Evolutionary conservation across 2,888 invertebrate species (phyloP).

Genomic region (Drosophila mulleri): DNA sequence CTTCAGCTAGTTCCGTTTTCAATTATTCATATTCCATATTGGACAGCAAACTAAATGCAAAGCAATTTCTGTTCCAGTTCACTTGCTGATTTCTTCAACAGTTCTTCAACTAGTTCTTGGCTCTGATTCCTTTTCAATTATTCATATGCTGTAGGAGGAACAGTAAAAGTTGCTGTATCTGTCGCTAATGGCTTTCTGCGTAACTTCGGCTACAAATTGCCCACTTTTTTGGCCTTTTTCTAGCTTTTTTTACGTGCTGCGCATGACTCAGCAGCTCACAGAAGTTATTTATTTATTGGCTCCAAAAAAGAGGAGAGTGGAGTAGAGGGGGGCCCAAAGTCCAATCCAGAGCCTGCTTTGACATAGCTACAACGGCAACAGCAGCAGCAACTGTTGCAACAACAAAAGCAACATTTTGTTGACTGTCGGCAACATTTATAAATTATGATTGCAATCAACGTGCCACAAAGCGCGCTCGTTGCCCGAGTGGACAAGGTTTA

Average conservation of each 20-base stretch:
- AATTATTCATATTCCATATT: slow-evolving; percentile 21
- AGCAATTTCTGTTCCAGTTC: neutral
- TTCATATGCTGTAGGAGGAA: slow-evolving; percentile 21
- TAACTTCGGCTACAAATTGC: neutral
- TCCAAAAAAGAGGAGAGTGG: neutral
- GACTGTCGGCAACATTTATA: slow-evolving; percentile 80
- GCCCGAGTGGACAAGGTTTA: slow-evolving; percentile 34
- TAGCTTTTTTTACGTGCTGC: slow-evolving; percentile 7
- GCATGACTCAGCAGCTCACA: slow-evolving; percentile 36
- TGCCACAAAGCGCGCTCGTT: slow-evolving; percentile 65
- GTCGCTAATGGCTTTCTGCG: slow-evolving; percentile 8
- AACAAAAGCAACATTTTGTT: slow-evolving; percentile 31
- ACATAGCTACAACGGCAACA: slow-evolving; percentile 18
- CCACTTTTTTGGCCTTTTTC: slow-evolving; percentile 14
- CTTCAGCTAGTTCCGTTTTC: neutral
- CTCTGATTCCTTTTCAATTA: slow-evolving; percentile 11
- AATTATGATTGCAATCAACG: slow-evolving; percentile 81
- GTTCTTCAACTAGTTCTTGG: neutral
- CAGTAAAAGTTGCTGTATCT: slow-evolving; percentile 19
- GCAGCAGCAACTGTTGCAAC: slow-evolving; percentile 17
- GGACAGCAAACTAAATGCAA: neutral
- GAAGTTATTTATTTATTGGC: slow-evolving; percentile 69
- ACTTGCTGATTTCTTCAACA: neutral
- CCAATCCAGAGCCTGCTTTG: slow-evolving; percentile 29
- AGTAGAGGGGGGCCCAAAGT: slow-evolving; percentile 10